Evolutionary conservation across 2,888 invertebrate genomes (phyloP).

Genomic region (Meteorus colon): DNA sequence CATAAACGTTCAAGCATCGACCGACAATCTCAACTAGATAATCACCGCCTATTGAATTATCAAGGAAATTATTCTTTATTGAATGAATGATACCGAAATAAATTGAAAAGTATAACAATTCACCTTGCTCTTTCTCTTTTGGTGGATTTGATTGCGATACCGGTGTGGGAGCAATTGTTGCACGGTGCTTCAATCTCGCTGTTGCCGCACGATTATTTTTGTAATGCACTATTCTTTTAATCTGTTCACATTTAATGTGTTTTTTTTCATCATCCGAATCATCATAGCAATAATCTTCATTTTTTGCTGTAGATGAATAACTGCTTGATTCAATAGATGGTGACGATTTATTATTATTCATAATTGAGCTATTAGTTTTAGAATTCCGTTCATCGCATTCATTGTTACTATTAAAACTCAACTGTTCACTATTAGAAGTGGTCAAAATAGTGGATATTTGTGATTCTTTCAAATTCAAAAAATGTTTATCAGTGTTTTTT

Average conservation of each 20-base stretch:
- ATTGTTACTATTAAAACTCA: conserved; percentile 42
- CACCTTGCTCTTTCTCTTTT: conserved; percentile 84
- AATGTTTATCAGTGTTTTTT: neutral
- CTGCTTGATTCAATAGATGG: conserved; percentile 63
- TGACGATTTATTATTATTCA: conserved; percentile 61
- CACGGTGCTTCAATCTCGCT: conserved; percentile 78
- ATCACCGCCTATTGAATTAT: conserved; percentile 81
- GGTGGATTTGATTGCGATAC: conserved; percentile 75
- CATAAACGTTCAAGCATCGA: conserved; percentile 87
- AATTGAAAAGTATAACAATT: too few relatives aligned
- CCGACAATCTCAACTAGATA: conserved; percentile 92
- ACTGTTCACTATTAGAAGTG: conserved; percentile 8
- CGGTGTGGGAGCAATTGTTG: conserved; percentile 73
- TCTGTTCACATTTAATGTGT: conserved; percentile 64
- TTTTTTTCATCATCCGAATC: conserved; percentile 59
- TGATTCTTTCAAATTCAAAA: conserved; percentile 30
- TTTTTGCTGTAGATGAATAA: conserved; percentile 57
- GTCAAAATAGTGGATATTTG: conserved; percentile 44
- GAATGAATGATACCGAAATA: too few relatives aligned
- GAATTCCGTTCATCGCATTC: conserved; percentile 57
- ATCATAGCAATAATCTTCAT: conserved; percentile 53
- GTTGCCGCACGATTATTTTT: conserved; percentile 78
- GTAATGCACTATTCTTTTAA: conserved; percentile 74
- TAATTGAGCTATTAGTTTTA: conserved; percentile 65
- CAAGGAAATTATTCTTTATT: conserved; percentile 26